A percentile compares a stretch with the other conserved stretches of the same genome.
Conservation (phyloP, 1,140 invertebrate species). For the Drosophila lini region DNA sequence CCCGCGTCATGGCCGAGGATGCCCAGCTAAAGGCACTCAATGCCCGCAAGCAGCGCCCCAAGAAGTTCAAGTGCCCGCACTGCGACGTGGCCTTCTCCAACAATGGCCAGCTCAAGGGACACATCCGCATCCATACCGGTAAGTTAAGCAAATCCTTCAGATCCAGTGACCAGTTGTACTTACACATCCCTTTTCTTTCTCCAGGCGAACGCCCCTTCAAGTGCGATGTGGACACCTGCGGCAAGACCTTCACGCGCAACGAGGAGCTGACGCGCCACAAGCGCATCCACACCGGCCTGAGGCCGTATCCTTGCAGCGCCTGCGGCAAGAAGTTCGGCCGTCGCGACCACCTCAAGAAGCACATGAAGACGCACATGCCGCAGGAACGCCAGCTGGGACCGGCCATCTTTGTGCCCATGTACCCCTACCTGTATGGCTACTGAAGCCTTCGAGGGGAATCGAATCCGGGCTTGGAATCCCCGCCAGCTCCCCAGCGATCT, state of each 20-base stretch:
- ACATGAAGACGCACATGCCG: conserved; percentile 85
- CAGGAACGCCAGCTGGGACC: conserved; percentile 78
- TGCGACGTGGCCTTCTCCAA: conserved; percentile 96
- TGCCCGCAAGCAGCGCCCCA: conserved; percentile 91
- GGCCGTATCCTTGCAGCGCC: conserved; percentile 91
- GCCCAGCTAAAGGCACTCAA: conserved; percentile 87
- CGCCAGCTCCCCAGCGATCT: conserved; percentile 43
- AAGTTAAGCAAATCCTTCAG: conserved; percentile 55
- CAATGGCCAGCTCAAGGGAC: conserved; percentile 96
- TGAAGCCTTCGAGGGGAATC: conserved; percentile 20
- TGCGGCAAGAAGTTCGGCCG: conserved; percentile 95
- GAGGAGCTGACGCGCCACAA: conserved; percentile 96
- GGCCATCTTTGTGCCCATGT: conserved; percentile 82
- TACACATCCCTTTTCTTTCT: conserved; percentile 33
- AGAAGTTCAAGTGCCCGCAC: conserved; percentile 94
- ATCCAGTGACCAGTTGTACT: conserved; percentile 3
- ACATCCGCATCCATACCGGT: conserved; percentile 96
- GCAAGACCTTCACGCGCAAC: conserved; percentile 96
- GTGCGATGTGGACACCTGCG: conserved; percentile 93
- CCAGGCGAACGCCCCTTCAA: conserved; percentile 93
- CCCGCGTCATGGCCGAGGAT: conserved; percentile 88
- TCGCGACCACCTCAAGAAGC: conserved; percentile 94
- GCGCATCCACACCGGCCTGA: conserved; percentile 93
- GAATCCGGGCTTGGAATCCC: background rate
- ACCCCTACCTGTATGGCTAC: conserved; percentile 83